Evolutionary conservation across 2,797 vertebrate species (phyloP).

Genomic region (Glyptemys insculpta): DNA sequence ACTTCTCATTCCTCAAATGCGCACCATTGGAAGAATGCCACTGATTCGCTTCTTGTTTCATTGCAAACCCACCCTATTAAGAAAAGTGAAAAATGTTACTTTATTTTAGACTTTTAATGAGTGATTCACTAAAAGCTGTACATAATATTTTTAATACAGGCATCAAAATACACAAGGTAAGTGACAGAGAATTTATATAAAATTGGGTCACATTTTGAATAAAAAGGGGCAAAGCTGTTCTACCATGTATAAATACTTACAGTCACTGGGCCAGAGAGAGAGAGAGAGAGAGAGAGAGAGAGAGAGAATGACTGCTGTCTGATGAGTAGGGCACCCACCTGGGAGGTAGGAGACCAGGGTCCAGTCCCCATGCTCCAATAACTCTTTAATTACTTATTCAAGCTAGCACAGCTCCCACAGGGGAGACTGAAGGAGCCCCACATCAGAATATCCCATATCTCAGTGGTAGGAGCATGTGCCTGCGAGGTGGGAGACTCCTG

Average conservation of each 20-base stretch:
- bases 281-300: not conserved
- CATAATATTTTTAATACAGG: not conserved
- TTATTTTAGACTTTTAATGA: not conserved
- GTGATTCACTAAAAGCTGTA: not conserved
- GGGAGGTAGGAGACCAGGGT: not conserved
- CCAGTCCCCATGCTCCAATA: not conserved
- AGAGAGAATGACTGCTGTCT: not conserved
- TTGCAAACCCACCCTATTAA: not conserved
- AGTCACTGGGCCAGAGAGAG: not conserved
- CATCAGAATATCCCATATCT: not conserved
- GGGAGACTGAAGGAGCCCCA: not conserved
- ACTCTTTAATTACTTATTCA: not conserved
- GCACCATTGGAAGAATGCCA: not conserved
- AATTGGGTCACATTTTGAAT: not conserved
- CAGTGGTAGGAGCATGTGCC: not conserved
- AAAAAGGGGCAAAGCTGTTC: not conserved
- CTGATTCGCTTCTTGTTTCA: not conserved
- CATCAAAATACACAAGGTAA: not conserved
- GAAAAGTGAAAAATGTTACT: not conserved
- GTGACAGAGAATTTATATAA: not conserved
- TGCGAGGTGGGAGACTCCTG: not conserved
- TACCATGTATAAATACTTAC: not conserved
- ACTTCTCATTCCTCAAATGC: not conserved
- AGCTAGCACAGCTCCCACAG: not conserved
- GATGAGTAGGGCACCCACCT: not conserved